A percentile compares a stretch with the other conserved stretches of the same genome.
Evolutionary conservation across 2,888 invertebrate species (phyloP).

Genomic region (Temnothorax unifasciatus): DNA sequence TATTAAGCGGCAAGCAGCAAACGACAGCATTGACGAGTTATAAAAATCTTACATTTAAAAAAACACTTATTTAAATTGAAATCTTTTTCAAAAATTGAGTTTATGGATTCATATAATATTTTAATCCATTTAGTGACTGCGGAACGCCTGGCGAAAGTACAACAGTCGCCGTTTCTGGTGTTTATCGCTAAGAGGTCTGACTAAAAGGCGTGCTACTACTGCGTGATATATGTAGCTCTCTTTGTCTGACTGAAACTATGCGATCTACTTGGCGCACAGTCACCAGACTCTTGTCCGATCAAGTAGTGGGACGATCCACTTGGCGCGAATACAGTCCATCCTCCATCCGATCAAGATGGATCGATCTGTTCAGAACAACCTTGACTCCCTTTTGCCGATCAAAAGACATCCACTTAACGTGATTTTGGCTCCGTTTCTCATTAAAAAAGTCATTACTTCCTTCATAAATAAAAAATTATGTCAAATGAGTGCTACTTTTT

Average conservation of each 20-base stretch:
- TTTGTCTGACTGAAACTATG: constrained; percentile 14
- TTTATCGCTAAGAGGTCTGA: not conserved
- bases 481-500: not conserved
- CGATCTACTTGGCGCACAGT: constrained; percentile 34
- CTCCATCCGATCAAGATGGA: constrained; percentile 31
- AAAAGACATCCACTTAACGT: not conserved
- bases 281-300: constrained; percentile 22
- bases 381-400: constrained; percentile 1
- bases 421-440: constrained; percentile 3
- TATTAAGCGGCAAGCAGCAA: not conserved
- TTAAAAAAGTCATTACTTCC: not conserved
- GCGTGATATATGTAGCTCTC: constrained; percentile 15
- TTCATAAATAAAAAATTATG: not conserved
- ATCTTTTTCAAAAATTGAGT: not conserved
- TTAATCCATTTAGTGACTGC: not conserved
- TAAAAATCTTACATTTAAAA: not conserved
- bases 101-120: not conserved
- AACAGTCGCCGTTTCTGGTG: not conserved
- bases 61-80: not conserved
- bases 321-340: constrained; percentile 29
- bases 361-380: not conserved
- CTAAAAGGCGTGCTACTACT: constrained; percentile 33
- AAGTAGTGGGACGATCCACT: constrained; percentile 19
- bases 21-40: not conserved
- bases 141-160: not conserved